A percentile compares a stretch with the other conserved stretches of the same genome.
These are phyloP conservation scores for Chionomys nivalis DNA, from an alignment of 2,113 vertebrate genomes.

Conservation along the genomic window DNA sequence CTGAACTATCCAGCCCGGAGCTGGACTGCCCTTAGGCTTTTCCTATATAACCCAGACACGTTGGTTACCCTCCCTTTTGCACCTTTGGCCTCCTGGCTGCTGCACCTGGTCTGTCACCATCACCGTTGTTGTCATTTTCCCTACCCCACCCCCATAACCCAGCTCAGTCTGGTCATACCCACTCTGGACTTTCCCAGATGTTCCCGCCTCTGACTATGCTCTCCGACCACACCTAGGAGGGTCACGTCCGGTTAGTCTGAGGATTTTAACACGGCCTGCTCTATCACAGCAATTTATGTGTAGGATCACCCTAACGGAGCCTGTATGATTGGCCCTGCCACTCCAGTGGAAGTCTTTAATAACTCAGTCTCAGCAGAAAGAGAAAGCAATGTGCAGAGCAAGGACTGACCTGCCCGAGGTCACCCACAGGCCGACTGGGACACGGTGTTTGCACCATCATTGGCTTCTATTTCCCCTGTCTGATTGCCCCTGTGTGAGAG, in stretches of 20 bases:
- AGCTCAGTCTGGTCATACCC: too few relatives aligned
- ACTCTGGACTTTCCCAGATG: too few relatives aligned
- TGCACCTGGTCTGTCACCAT: too few relatives aligned
- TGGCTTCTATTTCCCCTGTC: neutral
- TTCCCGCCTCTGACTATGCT: too few relatives aligned
- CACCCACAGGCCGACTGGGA: neutral
- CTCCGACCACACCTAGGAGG: too few relatives aligned
- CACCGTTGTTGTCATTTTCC: too few relatives aligned
- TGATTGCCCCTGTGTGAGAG: neutral
- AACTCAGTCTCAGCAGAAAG: neutral
- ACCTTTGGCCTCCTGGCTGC: too few relatives aligned
- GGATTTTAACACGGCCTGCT: neutral
- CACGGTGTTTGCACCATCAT: neutral
- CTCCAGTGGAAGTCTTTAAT: neutral
- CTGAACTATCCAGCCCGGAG: too few relatives aligned
- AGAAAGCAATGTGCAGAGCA: conserved; percentile 17
- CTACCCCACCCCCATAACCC: too few relatives aligned
- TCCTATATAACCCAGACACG: too few relatives aligned
- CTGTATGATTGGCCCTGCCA: neutral
- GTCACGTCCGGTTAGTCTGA: neutral
- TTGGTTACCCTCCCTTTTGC: too few relatives aligned
- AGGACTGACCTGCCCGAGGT: neutral
- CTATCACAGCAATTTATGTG: neutral
- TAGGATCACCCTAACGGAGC: neutral
- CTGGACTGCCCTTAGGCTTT: too few relatives aligned